Base-by-base conservation (phyloP, 2,113 vertebrate genomes). In the Gulo gulo region DNA sequence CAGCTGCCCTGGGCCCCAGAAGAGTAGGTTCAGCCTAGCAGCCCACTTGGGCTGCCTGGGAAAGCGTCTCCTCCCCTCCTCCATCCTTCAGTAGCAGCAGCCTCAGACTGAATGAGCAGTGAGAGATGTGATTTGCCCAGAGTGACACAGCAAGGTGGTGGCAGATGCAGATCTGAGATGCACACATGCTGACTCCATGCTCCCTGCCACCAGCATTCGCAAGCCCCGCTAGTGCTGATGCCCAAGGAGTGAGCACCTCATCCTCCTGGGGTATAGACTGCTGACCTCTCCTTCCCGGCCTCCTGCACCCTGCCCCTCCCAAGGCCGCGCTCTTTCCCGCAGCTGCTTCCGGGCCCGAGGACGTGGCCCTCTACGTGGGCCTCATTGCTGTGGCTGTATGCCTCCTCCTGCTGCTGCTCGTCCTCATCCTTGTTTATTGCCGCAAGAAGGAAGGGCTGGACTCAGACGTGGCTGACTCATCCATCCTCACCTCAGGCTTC, bases 401-500 rank as follows among this genome's bases (percentile, higher is more conserved):
- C 98, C 99, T 99, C 86, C 99, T 99, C 34, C 98, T 99, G 96
- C 99, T 99, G 95, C 99, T 99, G 97, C 99, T 99, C 4, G 99
- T 99, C 93, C 99, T 99, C 31, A 98, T 99, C 89, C 99, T 99
- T 91, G 99, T 99, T 55, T 99, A 99, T 95, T 99, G 99, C 93
- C 99, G 99, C 21, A 99, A 99, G 98, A 99, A 99, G 96, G 99
- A 99, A 83, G 99, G 99, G 74, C 98, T 99, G 97, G 99, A 99
- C 1, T 99, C 99, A 0, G 99, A 99, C 1, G 99, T 99, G 97
- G 99, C 99, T 0, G 99, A 99, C 98, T 99, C 99, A 7, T 99
- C 99, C 98, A 99, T 99, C 98, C 99, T 99, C 98, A 99, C 99
- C 12, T 99, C 99, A 4, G 99, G 99, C 98, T 99, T 99, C 98